Evolutionary conservation across 1,140 invertebrate genomes (phyloP).

Genomic region (Euura saliciscinereae): DNA sequence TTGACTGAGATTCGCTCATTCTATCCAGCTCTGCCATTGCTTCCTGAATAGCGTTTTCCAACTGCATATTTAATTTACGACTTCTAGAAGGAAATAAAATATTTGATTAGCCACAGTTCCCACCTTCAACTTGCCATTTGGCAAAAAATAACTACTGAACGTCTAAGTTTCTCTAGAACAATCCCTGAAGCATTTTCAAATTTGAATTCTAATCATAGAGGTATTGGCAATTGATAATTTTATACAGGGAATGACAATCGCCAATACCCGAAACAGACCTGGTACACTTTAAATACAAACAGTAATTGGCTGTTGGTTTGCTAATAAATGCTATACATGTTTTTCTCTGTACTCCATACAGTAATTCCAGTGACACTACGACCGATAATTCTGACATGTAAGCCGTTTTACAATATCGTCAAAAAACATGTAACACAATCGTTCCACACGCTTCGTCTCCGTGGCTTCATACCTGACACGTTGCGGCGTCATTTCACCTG

Average conservation of each 20-base stretch:
- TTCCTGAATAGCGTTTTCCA: constrained; percentile 90
- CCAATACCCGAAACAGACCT: not conserved
- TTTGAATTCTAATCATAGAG: not conserved
- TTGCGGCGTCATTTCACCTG: too few relatives aligned
- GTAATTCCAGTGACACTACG: too few relatives aligned
- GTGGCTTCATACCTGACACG: too few relatives aligned
- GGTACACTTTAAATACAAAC: not conserved
- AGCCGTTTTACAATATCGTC: too few relatives aligned
- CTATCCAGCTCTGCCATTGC: constrained; percentile 84
- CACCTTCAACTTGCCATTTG: constrained; percentile 31
- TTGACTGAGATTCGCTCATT: constrained; percentile 40
- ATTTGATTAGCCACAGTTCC: constrained; percentile 8
- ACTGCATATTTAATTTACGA: constrained; percentile 85
- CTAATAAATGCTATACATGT: constrained; percentile 29
- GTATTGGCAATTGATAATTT: not conserved
- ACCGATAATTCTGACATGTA: too few relatives aligned
- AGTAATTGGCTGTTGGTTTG: constrained; percentile 44
- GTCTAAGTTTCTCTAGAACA: constrained; percentile 14
- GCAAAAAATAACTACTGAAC: constrained; percentile 52
- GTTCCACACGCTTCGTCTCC: too few relatives aligned
- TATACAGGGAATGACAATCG: not conserved
- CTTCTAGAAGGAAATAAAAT: constrained; percentile 67
- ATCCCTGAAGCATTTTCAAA: not conserved
- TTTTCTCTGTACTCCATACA: not conserved
- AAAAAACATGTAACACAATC: too few relatives aligned